Evolutionary conservation across 2,797 vertebrate species (phyloP).

Genomic region (Semaprochilodus insignis): DNA sequence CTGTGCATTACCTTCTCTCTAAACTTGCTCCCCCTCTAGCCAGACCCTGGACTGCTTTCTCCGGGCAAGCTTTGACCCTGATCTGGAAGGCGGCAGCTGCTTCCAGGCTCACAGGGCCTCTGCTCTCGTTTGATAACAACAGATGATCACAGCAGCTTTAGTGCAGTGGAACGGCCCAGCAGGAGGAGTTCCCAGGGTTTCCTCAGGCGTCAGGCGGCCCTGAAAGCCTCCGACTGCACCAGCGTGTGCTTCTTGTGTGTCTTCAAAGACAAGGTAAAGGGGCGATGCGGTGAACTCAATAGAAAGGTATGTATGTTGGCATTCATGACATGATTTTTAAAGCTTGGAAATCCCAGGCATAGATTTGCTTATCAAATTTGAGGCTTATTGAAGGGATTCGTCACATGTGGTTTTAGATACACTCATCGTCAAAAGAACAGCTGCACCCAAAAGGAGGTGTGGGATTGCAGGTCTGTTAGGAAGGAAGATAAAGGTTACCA

Average conservation of each 20-base stretch:
- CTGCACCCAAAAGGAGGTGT: no score
- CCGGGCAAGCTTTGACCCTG: conserved; percentile 7
- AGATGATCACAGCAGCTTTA: conserved; percentile 24
- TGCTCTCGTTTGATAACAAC: conserved; percentile 48
- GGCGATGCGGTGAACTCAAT: neutral
- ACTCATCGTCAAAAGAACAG: no score
- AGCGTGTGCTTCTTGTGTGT: neutral
- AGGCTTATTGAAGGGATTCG: no score
- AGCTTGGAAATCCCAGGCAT: neutral
- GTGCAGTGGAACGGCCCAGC: conserved; percentile 13
- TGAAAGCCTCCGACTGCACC: conserved; percentile 11
- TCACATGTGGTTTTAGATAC: no score
- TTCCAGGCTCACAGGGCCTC: conserved; percentile 42
- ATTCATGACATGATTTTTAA: neutral
- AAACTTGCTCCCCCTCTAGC: neutral
- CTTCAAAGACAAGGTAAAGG: neutral
- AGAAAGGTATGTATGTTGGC: neutral
- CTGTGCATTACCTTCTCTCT: conserved; percentile 5
- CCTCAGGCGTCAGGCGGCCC: conserved; percentile 13
- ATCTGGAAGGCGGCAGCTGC: conserved; percentile 15
- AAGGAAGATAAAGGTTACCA: no score
- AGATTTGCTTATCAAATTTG: no score
- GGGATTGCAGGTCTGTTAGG: no score
- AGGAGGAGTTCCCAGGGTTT: conserved; percentile 10
- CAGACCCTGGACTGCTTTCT: conserved; percentile 1